Conservation (phyloP, 2,797 vertebrate genomes). For the Dendrocincla tyrannina region DNA sequence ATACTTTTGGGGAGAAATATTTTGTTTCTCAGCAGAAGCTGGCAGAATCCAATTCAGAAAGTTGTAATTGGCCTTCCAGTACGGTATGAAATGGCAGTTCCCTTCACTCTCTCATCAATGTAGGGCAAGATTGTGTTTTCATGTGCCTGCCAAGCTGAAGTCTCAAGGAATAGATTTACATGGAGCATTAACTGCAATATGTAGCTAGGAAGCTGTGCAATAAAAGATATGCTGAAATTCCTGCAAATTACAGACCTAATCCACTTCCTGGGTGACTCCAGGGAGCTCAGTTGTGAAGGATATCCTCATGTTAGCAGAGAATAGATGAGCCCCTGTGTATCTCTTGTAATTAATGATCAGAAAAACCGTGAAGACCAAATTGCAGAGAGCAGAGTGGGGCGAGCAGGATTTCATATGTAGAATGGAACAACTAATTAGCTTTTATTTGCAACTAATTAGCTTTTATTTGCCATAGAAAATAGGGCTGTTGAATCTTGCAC, state of each 20-base stretch:
- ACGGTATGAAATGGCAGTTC: neutral
- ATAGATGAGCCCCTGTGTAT: neutral
- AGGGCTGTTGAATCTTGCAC: neutral
- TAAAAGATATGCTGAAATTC: constrained; percentile 2
- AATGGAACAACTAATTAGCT: neutral
- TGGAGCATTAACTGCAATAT: constrained; percentile 3
- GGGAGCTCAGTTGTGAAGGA: neutral
- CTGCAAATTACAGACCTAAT: neutral
- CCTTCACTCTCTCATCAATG: neutral
- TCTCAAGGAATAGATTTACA: constrained; percentile 10
- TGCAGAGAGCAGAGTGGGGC: neutral
- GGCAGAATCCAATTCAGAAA: neutral
- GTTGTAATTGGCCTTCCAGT: neutral
- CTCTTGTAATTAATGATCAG: neutral
- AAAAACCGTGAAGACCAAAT: neutral
- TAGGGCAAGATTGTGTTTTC: neutral
- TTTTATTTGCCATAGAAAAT: neutral
- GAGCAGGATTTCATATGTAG: neutral
- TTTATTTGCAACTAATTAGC: constrained; percentile 12
- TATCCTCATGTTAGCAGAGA: neutral
- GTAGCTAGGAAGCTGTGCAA: neutral
- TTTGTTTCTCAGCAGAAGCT: neutral
- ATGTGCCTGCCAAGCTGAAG: neutral
- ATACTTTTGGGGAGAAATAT: neutral
- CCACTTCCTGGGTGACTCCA: neutral